Evolutionary conservation across 2,888 invertebrate species (phyloP), one percentile per base, ranked within the genome.

Genomic region (Sturmia bella): DNA sequence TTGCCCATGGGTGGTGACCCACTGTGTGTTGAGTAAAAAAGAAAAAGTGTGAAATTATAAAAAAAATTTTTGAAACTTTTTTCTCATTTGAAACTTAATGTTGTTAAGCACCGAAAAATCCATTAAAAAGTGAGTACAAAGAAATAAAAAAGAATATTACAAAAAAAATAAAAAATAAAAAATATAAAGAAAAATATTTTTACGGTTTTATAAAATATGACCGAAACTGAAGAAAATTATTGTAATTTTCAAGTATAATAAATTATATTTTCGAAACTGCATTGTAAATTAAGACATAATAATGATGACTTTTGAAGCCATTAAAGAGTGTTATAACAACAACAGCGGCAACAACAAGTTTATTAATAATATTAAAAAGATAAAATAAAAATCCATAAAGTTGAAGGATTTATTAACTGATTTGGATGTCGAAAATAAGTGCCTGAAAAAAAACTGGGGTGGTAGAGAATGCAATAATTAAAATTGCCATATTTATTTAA

Each of bases 251-350:
- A 54, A 50, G 54, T 37, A 17, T 78, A 78, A 82, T 82, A 78
- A 82, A 78, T 78, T 82, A 82, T 82, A 5, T 19, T 66, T 39
- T 56, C 24, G 43, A 63, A 54, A 63, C 24, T 50, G 50, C 12
- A 73, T 37, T 11, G 32, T 77, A 78, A 82, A 82, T 82, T 82
- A 78, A 82, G 82, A 82, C 82, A 78, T 82, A 82, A 78, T 82
- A 82, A 82, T 82, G 78, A 82, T 82, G 74, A 82, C 61, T 78
- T 66, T 69, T 54, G 41, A 72, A 66, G 37, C 45, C 74, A 75
- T 70, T 78, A 74, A 82, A 66, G 54, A 54, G 41, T 78, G 82
- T 59, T 52, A 45, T 45, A 73, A 64, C 45, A 69, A 50, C 64
- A 66, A 50, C 64, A 70, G 52, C 41, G 63, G 61, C 15, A 64